Evolutionary conservation across 2,888 invertebrate genomes (phyloP).

Genomic region (Folsomia manolachei): DNA sequence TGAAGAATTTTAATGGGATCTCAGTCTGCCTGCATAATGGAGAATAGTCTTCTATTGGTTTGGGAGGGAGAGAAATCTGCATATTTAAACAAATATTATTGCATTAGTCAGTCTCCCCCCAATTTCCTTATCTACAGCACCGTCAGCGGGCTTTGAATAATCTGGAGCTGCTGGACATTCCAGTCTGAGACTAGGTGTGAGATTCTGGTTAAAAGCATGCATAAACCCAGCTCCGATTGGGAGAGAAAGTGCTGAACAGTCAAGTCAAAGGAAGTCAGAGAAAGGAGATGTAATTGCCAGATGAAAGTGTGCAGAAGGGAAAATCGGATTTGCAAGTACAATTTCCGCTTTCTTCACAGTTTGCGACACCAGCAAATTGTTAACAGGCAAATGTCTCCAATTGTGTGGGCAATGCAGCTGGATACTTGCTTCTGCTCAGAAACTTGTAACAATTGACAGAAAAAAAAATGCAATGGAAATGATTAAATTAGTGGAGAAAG

Average conservation of each 20-base stretch:
- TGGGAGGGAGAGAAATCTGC: slow-evolving; percentile 5
- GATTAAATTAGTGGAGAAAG: no score
- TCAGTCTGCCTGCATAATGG: background rate
- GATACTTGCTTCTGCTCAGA: no score
- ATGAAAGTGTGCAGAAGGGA: background rate
- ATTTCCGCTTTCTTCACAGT: background rate
- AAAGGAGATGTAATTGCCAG: background rate
- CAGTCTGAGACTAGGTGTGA: background rate
- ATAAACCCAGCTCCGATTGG: background rate
- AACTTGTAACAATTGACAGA: no score
- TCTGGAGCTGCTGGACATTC: background rate
- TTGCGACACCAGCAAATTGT: no score
- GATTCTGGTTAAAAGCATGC: background rate
- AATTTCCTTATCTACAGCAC: background rate
- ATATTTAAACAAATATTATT: slow-evolving; percentile 16
- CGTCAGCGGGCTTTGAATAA: background rate
- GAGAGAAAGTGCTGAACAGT: background rate
- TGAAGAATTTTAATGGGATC: slow-evolving; percentile 15
- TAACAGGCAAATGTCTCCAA: no score
- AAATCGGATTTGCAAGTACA: background rate
- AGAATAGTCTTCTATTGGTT: background rate
- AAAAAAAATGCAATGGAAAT: no score
- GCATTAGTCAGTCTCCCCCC: background rate
- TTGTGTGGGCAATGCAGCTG: no score
- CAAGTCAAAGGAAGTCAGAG: no score